Percentiles rank a stretch among this genome's conserved stretches.
Evolutionary conservation across 30 jellyfish, hydroid and myxozoan genomes (phyloP).

Genomic region (Pelagia noctiluca): DNA sequence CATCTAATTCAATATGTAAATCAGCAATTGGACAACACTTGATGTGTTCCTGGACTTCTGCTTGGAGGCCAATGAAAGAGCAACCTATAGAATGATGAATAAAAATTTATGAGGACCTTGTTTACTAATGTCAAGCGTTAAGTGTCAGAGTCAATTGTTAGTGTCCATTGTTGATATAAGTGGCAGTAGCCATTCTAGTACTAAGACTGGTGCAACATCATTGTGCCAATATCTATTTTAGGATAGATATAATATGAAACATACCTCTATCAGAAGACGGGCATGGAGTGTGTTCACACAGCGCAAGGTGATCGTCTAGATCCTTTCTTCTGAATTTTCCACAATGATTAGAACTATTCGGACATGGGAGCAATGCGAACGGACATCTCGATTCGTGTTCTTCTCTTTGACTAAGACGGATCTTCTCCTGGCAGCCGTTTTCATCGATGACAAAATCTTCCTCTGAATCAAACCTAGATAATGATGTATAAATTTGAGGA

Average conservation of each 20-base stretch:
- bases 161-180: too few species aligned
- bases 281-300: conserved; percentile 72
- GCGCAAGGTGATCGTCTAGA: conserved; percentile 67
- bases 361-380: conserved; percentile 88
- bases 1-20: conserved; percentile 48
- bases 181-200: too few species aligned
- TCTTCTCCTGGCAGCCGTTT: conserved; percentile 80
- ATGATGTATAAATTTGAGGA: too few species aligned
- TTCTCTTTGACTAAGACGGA: conserved; percentile 62
- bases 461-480: conserved; percentile 84
- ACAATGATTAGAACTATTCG: conserved; percentile 89
- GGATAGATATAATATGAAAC: too few species aligned
- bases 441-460: conserved; percentile 84
- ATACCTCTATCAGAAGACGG: conserved; percentile 60
- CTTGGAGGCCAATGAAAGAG: conserved; percentile 48
- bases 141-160: too few species aligned
- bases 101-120: too few species aligned
- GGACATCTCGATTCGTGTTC: conserved; percentile 81
- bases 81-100: conserved; percentile 39
- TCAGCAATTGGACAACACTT: conserved; percentile 9
- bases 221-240: too few species aligned
- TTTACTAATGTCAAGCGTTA: too few species aligned
- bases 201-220: too few species aligned
- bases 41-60: conserved; percentile 33
- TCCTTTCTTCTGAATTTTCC: conserved; percentile 86